These are phyloP conservation scores for Peromyscus aztecus DNA, from an alignment of 2,797 vertebrate genomes.

Conservation along the genomic window DNA sequence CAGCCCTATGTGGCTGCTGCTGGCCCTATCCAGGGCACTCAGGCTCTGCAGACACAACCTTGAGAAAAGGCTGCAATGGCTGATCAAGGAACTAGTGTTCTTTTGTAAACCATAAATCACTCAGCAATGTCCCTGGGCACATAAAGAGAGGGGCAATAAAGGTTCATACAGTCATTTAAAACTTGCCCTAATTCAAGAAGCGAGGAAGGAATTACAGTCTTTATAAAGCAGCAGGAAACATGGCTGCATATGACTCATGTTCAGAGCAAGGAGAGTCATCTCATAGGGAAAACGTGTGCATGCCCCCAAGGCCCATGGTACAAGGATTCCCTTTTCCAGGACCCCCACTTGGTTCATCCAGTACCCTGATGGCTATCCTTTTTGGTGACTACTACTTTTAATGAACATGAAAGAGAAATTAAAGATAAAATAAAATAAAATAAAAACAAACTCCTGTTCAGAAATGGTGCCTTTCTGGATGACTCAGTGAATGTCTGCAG, in stretches of 20 bases:
- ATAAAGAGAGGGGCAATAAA: not conserved
- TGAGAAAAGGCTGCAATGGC: not conserved
- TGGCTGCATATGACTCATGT: not conserved
- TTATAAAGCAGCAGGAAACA: not conserved
- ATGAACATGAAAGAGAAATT: not conserved
- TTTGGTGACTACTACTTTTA: not conserved
- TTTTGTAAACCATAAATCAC: not conserved
- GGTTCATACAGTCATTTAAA: not conserved
- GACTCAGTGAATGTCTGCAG: not conserved
- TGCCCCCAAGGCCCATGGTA: not conserved
- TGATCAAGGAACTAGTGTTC: not conserved
- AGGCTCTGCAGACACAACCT: fast-evolving
- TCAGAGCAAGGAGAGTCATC: not conserved
- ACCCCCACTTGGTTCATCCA: not conserved
- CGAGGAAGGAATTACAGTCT: not conserved
- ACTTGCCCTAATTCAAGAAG: slow-evolving; percentile 4
- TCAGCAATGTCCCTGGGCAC: not conserved
- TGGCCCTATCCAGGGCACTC: fast-evolving
- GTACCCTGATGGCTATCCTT: not conserved
- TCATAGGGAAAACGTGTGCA: not conserved
- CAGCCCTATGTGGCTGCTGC: not conserved
- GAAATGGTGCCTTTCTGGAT: not conserved
- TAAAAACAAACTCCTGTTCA: not conserved
- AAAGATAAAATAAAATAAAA: no score
- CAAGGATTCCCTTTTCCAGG: not conserved